Conservation (phyloP, 30 jellyfish, hydroid and myxozoan genomes). For the Mastigias papua region DNA sequence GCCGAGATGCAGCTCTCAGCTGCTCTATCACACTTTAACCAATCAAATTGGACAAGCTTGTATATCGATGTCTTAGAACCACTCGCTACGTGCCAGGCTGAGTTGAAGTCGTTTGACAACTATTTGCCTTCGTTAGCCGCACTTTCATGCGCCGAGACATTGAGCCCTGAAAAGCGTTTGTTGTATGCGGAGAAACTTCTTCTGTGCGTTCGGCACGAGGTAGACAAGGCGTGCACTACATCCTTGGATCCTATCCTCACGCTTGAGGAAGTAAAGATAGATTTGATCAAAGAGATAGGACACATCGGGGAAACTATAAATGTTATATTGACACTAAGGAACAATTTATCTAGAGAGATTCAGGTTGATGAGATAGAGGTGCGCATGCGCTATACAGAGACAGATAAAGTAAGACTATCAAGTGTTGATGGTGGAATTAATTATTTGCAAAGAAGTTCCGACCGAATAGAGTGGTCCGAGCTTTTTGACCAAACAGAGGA, state of each 20-base stretch:
- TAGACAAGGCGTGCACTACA: constrained; percentile 20
- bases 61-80: constrained; percentile 86
- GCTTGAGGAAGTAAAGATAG: constrained; percentile 63
- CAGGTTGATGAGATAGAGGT: constrained; percentile 59
- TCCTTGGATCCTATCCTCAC: constrained; percentile 74
- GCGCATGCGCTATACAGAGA: constrained; percentile 68
- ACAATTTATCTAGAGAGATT: constrained; percentile 50
- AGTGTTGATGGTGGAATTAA: constrained; percentile 20
- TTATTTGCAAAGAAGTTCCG: background rate
- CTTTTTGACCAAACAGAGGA: constrained; percentile 12
- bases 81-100: constrained; percentile 78
- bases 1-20: constrained; percentile 75
- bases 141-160: constrained; percentile 76
- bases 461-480: constrained; percentile 59
- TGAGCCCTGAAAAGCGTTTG: constrained; percentile 64
- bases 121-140: constrained; percentile 81
- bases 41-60: constrained; percentile 78
- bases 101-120: constrained; percentile 44
- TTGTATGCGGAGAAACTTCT: constrained; percentile 72
- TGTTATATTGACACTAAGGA: constrained; percentile 53
- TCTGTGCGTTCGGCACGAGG: constrained; percentile 35
- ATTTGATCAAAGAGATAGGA: constrained; percentile 80
- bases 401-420: constrained; percentile 36
- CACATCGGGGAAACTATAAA: constrained; percentile 85
- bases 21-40: constrained; percentile 72